Percentiles rank a stretch among this genome's conserved stretches.
phyloP scores from a whole-genome alignment of 2,113 vertebrate species.

The Sakesphorus luctuosus region DNA sequence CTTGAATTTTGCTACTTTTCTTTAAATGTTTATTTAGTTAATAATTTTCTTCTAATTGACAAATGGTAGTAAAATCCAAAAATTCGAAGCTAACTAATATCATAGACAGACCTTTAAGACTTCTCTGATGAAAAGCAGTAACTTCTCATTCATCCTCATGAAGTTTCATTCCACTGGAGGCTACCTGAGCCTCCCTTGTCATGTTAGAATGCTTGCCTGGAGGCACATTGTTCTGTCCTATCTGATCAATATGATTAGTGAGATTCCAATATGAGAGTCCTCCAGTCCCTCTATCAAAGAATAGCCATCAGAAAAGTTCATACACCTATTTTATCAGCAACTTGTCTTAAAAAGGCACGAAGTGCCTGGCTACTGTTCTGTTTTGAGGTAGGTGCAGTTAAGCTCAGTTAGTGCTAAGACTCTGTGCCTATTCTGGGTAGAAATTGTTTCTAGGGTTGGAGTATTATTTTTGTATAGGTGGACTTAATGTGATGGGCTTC shows the following conservation, averaged over 20 bases:
- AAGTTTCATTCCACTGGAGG: neutral
- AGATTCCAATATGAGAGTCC: neutral
- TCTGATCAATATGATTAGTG: neutral
- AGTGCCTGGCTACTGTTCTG: neutral
- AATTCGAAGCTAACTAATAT: neutral
- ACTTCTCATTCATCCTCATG: neutral
- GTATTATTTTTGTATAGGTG: neutral
- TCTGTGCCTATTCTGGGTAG: neutral
- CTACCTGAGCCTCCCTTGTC: neutral
- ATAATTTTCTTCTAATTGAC: neutral
- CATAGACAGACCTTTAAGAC: neutral
- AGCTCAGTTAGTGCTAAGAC: neutral
- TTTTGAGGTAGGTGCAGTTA: neutral
- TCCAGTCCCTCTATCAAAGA: accelerated
- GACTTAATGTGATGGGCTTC: neutral
- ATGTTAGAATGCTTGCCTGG: accelerated
- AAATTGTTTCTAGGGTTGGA: neutral
- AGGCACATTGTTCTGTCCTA: accelerated
- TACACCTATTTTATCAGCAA: neutral
- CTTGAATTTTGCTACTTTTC: neutral
- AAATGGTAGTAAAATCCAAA: neutral
- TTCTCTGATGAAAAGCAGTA: neutral
- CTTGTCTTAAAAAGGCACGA: neutral
- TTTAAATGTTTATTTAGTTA: neutral
- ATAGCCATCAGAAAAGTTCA: neutral